Evolutionary conservation across 2,113 vertebrate genomes (phyloP).

Genomic region (Pagrus major): DNA sequence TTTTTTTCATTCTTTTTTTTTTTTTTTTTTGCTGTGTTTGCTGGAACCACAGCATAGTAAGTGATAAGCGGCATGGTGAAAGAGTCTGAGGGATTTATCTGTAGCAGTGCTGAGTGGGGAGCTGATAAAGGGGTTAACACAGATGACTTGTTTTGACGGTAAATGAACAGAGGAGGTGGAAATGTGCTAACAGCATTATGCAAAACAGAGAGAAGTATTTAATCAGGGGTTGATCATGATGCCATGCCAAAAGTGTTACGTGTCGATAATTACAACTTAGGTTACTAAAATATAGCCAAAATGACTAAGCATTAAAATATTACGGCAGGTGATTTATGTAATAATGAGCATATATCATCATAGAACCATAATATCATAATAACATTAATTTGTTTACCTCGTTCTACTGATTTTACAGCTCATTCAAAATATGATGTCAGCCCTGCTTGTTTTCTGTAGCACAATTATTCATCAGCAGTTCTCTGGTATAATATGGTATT

Average conservation of each 20-base stretch:
- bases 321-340: background rate
- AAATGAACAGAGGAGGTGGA: slow-evolving; percentile 37
- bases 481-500: background rate
- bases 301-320: background rate
- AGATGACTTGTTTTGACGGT: slow-evolving; percentile 59
- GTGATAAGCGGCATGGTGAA: slow-evolving; percentile 49
- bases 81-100: slow-evolving; percentile 57
- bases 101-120: slow-evolving; percentile 35
- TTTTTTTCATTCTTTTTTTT: background rate
- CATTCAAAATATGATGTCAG: background rate
- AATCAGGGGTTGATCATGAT: background rate
- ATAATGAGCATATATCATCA: background rate
- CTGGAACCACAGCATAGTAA: slow-evolving; percentile 39
- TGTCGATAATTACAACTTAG: background rate
- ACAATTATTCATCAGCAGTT: background rate
- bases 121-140: slow-evolving; percentile 51
- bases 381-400: background rate
- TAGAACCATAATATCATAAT: background rate
- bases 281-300: background rate
- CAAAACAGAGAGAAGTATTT: slow-evolving; percentile 22
- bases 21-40: background rate
- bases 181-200: slow-evolving; percentile 20
- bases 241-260: background rate
- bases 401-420: background rate
- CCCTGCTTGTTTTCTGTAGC: background rate